A percentile compares a stretch with the other conserved stretches of the same genome.
phyloP scores from a whole-genome alignment of 2,888 invertebrate species.

The Cheilosia urbana region DNA sequence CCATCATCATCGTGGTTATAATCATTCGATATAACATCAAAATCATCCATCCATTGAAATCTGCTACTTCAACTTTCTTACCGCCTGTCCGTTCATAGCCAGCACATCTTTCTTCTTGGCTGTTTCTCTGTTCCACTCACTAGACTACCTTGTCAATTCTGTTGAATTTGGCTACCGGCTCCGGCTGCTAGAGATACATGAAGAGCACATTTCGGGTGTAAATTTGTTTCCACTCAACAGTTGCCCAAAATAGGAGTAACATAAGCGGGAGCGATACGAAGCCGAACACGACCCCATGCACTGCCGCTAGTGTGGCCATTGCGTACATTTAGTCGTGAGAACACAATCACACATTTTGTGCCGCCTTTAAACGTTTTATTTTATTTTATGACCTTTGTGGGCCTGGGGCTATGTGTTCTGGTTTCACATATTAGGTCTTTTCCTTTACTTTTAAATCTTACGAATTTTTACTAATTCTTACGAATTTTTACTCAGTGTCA shows the following conservation, averaged over 20 bases:
- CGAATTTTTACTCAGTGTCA: too few relatives aligned
- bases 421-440: too few relatives aligned
- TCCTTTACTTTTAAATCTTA: too few relatives aligned
- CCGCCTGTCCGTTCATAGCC: neutral
- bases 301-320: conserved; percentile 40
- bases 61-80: conserved; percentile 50
- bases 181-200: neutral
- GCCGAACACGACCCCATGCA: conserved; percentile 6
- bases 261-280: too few relatives aligned
- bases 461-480: too few relatives aligned
- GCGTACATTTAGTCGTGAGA: neutral
- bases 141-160: conserved; percentile 13
- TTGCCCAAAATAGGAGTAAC: conserved; percentile 32
- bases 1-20: conserved; percentile 56
- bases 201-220: conserved; percentile 29
- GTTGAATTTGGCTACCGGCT: too few relatives aligned
- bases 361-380: too few relatives aligned
- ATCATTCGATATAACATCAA: conserved; percentile 59
- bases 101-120: neutral
- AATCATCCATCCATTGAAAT: conserved; percentile 64
- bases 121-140: neutral
- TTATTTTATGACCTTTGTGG: too few relatives aligned
- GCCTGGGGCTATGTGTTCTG: too few relatives aligned
- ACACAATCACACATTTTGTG: too few relatives aligned
- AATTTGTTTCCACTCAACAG: conserved; percentile 47